phyloP scores from a whole-genome alignment of 1,140 invertebrate species.

The Dreissena polymorpha region DNA sequence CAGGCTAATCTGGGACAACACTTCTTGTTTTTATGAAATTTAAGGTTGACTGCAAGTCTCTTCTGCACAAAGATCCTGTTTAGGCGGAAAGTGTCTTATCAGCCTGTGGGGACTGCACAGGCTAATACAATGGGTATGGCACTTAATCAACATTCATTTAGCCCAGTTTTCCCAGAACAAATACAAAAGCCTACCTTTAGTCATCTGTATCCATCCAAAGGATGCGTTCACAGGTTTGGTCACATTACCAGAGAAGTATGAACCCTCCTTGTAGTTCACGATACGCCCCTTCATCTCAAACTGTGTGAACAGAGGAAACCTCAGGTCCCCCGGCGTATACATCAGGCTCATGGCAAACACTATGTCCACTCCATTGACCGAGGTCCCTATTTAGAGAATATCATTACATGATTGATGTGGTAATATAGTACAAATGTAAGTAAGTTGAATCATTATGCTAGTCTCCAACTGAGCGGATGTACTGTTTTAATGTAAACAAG shows the following conservation, averaged over 20 bases:
- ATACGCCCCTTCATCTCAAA: constrained; percentile 27
- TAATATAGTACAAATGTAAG: not conserved
- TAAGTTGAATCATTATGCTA: too few relatives aligned
- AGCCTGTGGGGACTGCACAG: too few relatives aligned
- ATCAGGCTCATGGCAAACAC: constrained; percentile 22
- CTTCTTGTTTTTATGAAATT: too few relatives aligned
- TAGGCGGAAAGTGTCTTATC: too few relatives aligned
- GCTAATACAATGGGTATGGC: too few relatives aligned
- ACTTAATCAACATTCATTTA: too few relatives aligned
- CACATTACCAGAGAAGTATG: constrained; percentile 33
- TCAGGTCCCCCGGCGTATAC: constrained; percentile 22
- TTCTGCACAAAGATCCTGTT: too few relatives aligned
- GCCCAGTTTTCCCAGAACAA: not conserved
- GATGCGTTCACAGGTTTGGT: constrained; percentile 40
- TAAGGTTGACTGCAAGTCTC: too few relatives aligned
- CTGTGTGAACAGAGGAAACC: constrained; percentile 15
- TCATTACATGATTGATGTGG: not conserved
- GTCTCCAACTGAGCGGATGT: too few relatives aligned
- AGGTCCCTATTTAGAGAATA: constrained; percentile 23
- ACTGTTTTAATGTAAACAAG: too few relatives aligned
- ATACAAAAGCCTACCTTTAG: constrained; percentile 30
- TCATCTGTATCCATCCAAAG: constrained; percentile 47
- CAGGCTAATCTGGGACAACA: too few relatives aligned
- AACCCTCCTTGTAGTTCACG: too few relatives aligned
- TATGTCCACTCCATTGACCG: constrained; percentile 3